Percentiles rank a stretch among this genome's conserved stretches.
Conservation (phyloP, 2,888 invertebrate species). For the Drosophila antonietae region DNA sequence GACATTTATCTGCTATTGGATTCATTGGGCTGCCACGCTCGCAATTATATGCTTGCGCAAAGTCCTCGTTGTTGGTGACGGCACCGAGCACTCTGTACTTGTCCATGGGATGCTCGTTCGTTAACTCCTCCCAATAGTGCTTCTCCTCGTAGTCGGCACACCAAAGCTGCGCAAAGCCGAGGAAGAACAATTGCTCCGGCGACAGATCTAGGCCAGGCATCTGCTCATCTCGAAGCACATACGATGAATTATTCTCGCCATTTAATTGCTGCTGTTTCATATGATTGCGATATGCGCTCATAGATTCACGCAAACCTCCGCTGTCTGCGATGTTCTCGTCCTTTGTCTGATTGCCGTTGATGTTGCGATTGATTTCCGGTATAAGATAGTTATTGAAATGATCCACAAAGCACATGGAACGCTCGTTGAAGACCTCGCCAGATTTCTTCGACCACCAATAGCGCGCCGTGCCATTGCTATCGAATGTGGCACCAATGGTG, state of each 20-base stretch:
- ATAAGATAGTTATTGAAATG: conserved; percentile 75
- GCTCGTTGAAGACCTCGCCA: conserved; percentile 66
- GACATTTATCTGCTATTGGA: conserved; percentile 70
- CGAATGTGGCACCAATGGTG: conserved; percentile 68
- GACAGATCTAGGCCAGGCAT: conserved; percentile 80
- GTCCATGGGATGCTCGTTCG: conserved; percentile 76
- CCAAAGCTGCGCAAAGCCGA: conserved; percentile 82
- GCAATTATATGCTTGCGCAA: conserved; percentile 75
- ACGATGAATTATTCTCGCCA: conserved; percentile 14
- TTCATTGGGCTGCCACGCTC: conserved; percentile 79
- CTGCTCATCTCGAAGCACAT: conserved; percentile 60
- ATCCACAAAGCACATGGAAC: conserved; percentile 74
- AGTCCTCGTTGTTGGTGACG: conserved; percentile 79
- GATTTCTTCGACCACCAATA: conserved; percentile 81
- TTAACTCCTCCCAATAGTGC: conserved; percentile 80
- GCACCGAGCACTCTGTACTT: conserved; percentile 81
- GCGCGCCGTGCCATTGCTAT: conserved; percentile 56
- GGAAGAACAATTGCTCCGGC: conserved; percentile 81
- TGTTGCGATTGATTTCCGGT: conserved; percentile 78
- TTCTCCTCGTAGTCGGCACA: conserved; percentile 79
- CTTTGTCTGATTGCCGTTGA: conserved; percentile 77
- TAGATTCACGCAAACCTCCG: conserved; percentile 76
- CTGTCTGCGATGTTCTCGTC: conserved; percentile 83
- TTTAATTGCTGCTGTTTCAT: conserved; percentile 54
- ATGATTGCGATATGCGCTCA: conserved; percentile 73